phyloP scores from a whole-genome alignment of 2,797 vertebrate genomes.

The Ambastaia sidthimunki region DNA sequence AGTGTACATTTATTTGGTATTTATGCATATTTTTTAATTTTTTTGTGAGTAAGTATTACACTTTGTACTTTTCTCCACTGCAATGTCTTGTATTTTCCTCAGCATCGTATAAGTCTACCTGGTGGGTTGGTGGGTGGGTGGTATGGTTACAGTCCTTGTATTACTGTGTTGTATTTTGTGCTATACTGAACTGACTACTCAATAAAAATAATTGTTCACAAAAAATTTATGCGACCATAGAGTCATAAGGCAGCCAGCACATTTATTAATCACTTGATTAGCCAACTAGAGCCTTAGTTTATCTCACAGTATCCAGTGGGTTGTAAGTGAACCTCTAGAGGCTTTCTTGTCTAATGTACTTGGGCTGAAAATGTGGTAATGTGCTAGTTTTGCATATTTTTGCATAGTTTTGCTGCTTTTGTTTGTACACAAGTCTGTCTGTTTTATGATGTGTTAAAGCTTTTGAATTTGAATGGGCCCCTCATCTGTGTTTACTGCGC shows the following conservation, averaged over 20 bases:
- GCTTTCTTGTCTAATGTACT: background rate
- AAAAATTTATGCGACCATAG: background rate
- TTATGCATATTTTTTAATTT: no score
- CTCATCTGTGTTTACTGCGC: background rate
- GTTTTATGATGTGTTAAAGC: background rate
- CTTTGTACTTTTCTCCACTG: no score
- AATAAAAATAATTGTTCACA: no score
- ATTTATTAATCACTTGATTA: background rate
- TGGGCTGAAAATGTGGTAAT: background rate
- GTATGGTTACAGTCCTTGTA: no score
- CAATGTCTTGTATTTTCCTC: no score
- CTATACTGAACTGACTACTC: no score
- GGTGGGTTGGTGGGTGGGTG: no score
- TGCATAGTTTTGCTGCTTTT: background rate
- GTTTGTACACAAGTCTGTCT: conserved; percentile 10
- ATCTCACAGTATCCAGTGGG: background rate
- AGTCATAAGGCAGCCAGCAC: background rate
- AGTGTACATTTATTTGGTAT: no score
- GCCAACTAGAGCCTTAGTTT: background rate
- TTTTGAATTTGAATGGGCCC: conserved; percentile 5
- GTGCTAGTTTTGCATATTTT: background rate
- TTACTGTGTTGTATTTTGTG: no score
- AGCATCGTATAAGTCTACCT: no score
- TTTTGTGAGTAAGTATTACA: no score
- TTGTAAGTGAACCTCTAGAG: background rate